These are phyloP conservation scores for Thaumatotibia leucotreta DNA, from an alignment of 1,140 invertebrate species.

Conservation along the genomic window DNA sequence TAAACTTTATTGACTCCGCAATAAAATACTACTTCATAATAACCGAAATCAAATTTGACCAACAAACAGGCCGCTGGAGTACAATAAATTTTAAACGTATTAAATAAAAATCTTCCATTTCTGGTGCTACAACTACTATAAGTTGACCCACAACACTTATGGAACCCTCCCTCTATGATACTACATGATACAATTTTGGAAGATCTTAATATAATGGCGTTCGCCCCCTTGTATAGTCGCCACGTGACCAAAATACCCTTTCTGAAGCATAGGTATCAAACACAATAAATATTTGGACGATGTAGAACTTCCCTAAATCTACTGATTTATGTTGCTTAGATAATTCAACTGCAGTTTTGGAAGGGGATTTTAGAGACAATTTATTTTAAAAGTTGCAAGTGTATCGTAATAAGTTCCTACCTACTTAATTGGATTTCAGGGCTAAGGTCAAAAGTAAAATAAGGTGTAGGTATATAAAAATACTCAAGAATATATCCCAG, in stretches of 20 bases:
- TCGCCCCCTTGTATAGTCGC: slow-evolving; percentile 24
- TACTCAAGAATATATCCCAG: no score
- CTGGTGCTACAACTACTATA: slow-evolving; percentile 23
- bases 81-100: slow-evolving; percentile 66
- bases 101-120: slow-evolving; percentile 48
- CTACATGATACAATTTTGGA: not conserved
- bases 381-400: not conserved
- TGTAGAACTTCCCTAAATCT: slow-evolving; percentile 35
- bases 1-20: slow-evolving; percentile 46
- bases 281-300: slow-evolving; percentile 64
- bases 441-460: no score
- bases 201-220: slow-evolving; percentile 33
- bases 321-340: slow-evolving; percentile 23
- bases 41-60: slow-evolving; percentile 49
- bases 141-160: slow-evolving; percentile 17
- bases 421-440: no score
- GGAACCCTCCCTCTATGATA: not conserved
- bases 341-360: not conserved
- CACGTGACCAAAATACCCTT: slow-evolving; percentile 60
- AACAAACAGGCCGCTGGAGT: slow-evolving; percentile 40
- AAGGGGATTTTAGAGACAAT: not conserved
- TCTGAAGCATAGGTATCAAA: slow-evolving; percentile 38
- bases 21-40: slow-evolving; percentile 53
- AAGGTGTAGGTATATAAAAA: no score
- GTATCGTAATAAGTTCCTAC: no score